A percentile compares a stretch with the other conserved stretches of the same genome.
These are phyloP conservation scores for Cyanoderma ruficeps DNA, from an alignment of 2,113 vertebrate species.

Conservation along the genomic window DNA sequence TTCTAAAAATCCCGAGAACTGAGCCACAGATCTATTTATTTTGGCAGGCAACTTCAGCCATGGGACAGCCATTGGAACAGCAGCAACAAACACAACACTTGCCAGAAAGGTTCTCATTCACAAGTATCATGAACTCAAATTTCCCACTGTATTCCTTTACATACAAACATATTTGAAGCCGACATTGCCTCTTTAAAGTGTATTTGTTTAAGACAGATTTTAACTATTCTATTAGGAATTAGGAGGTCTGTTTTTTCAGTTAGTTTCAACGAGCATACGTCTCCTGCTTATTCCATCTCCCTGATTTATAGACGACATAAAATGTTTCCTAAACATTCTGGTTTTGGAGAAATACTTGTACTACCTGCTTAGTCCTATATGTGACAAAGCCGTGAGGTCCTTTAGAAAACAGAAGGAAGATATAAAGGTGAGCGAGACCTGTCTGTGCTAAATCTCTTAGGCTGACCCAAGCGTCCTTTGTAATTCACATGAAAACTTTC, in stretches of 20 bases:
- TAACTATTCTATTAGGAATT: not conserved
- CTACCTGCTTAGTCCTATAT: not conserved
- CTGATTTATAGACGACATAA: not conserved
- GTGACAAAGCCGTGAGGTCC: not conserved
- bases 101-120: not conserved
- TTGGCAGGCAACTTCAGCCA: not conserved
- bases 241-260: not conserved
- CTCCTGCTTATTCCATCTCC: not conserved
- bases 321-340: not conserved
- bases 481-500: not conserved
- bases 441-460: not conserved
- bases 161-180: rapidly evolving
- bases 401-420: not conserved
- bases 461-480: not conserved
- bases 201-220: not conserved
- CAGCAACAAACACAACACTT: not conserved
- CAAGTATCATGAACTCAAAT: not conserved
- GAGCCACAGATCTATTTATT: not conserved
- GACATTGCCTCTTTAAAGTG: not conserved
- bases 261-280: not conserved
- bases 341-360: not conserved
- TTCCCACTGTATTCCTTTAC: not conserved
- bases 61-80: not conserved
- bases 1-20: not conserved
- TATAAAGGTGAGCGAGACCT: not conserved